These are phyloP conservation scores for Erannis defoliaria DNA, from an alignment of 2,888 invertebrate genomes.

Conservation along the genomic window DNA sequence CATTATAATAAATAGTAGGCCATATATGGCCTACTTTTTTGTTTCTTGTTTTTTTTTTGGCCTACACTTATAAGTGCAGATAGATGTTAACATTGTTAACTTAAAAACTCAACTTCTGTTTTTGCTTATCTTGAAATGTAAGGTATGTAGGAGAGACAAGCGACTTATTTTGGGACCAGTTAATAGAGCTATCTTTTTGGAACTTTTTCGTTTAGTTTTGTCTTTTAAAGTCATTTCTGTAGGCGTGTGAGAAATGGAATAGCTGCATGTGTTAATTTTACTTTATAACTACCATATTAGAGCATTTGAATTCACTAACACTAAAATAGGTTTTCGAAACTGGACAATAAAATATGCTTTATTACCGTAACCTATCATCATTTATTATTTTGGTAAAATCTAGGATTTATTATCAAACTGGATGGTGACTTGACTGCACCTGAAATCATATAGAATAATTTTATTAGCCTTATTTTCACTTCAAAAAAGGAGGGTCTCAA, in stretches of 20 bases:
- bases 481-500: no score
- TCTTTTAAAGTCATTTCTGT: conserved; percentile 21
- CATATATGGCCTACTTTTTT: no score
- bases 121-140: conserved; percentile 26
- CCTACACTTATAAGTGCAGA: no score
- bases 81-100: not conserved
- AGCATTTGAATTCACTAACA: not conserved
- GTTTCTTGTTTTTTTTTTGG: no score
- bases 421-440: no score
- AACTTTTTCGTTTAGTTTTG: not conserved
- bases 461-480: no score
- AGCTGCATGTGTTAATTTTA: conserved; percentile 2
- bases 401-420: no score
- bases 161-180: conserved; percentile 9
- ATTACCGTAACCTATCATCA: no score
- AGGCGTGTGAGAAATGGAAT: conserved; percentile 10
- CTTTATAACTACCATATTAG: not conserved
- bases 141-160: conserved; percentile 15
- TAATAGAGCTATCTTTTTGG: conserved; percentile 9
- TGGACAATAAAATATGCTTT: not conserved
- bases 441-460: no score
- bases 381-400: no score
- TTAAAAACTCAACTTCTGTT: not conserved
- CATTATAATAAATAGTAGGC: not conserved
- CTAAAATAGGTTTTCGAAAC: not conserved